phyloP scores from a whole-genome alignment of 2,113 vertebrate species.

The Lutjanus erythropterus region DNA sequence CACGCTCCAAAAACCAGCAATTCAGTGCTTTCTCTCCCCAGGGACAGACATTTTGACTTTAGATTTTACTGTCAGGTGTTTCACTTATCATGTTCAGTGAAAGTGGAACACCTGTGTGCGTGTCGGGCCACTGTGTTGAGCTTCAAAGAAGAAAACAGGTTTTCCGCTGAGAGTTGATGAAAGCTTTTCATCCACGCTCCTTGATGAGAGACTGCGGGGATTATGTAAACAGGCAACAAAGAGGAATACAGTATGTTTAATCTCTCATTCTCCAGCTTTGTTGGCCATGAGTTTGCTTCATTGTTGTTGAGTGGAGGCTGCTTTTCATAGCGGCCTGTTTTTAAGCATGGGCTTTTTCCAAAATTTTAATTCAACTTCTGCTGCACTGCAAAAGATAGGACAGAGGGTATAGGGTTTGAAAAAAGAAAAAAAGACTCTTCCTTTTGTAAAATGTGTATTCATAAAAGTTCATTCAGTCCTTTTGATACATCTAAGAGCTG shows the following conservation, averaged over 20 bases:
- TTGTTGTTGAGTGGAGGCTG: slow-evolving; percentile 51
- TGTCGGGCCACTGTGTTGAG: slow-evolving; percentile 34
- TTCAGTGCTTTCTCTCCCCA: not conserved
- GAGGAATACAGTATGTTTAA: slow-evolving; percentile 62
- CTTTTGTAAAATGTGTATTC: slow-evolving; percentile 34
- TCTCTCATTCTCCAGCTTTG: slow-evolving; percentile 64
- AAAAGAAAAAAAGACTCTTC: not conserved
- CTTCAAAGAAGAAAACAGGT: slow-evolving; percentile 62
- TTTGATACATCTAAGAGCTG: slow-evolving; percentile 35
- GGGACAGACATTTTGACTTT: slow-evolving; percentile 13
- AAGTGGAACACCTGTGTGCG: slow-evolving; percentile 71
- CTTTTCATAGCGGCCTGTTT: slow-evolving; percentile 41
- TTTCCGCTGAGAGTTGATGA: slow-evolving; percentile 59
- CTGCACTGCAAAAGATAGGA: slow-evolving; percentile 27
- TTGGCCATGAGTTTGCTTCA: slow-evolving; percentile 44
- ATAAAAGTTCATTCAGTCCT: slow-evolving; percentile 22
- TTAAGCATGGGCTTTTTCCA: slow-evolving; percentile 9
- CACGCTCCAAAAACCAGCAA: not conserved
- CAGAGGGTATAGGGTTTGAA: not conserved
- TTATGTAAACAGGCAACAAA: slow-evolving; percentile 77
- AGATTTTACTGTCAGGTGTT: slow-evolving; percentile 38
- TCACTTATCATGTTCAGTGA: slow-evolving; percentile 28
- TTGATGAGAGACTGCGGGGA: slow-evolving; percentile 65
- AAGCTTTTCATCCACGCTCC: slow-evolving; percentile 67
- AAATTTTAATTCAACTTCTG: slow-evolving; percentile 33